Percentiles rank a stretch among this genome's conserved stretches.
phyloP scores from a whole-genome alignment of 2,888 invertebrate genomes.

The Julus scandinavius region DNA sequence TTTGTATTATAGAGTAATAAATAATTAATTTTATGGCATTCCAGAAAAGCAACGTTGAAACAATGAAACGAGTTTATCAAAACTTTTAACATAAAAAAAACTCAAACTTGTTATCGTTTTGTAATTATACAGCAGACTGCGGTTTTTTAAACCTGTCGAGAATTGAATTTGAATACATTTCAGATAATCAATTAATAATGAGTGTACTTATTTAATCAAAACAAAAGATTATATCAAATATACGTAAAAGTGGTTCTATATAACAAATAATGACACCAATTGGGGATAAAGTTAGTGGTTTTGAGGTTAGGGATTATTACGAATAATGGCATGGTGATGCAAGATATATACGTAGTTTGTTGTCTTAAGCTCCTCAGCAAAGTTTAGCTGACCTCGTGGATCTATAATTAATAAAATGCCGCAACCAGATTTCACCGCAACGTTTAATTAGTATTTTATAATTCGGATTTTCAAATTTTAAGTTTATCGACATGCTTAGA shows the following conservation, averaged over 20 bases:
- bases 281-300: background rate
- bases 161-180: conserved; percentile 1
- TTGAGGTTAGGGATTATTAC: background rate
- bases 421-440: background rate
- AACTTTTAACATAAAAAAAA: background rate
- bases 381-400: background rate
- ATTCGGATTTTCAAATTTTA: background rate
- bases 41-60: background rate
- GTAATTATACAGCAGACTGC: background rate
- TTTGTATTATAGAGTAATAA: background rate
- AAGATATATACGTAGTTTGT: background rate
- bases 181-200: background rate
- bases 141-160: background rate
- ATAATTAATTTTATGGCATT: background rate
- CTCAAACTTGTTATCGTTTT: background rate
- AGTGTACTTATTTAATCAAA: background rate
- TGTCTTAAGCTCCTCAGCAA: too few species aligned
- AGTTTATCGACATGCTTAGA: background rate
- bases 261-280: background rate
- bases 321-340: background rate
- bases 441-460: background rate
- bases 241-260: background rate
- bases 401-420: background rate
- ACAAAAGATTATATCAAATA: background rate
- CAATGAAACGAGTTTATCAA: background rate